Base-by-base conservation (phyloP, 1,140 invertebrate genomes). In the Lasioglossum albipes region DNA sequence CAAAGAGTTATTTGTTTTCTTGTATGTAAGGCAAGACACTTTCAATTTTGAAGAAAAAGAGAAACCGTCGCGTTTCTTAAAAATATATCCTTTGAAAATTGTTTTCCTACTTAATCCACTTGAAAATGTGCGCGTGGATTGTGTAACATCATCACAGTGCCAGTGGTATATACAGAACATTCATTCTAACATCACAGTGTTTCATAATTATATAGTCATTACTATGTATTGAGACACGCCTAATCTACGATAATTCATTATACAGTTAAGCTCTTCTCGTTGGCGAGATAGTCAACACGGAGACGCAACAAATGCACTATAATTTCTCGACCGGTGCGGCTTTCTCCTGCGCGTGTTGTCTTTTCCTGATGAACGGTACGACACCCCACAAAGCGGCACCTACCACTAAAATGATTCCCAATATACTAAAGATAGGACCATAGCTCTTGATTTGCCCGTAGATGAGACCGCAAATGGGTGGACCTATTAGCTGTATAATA, bases 401-500 rank as follows among this genome's bases (percentile, higher is more conserved):
- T n/a, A 94, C 92, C 4, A 97, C 91, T n/a, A 97, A 91, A 41
- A 96, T 95, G 36, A 97, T 90, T 12, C 97, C 97, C 1, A 97
- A 91, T 1, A 95, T 95, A 54, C 94, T 94, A 79, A 97, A 96
- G 12, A 97, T 94, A 4, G 96, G 95, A 79, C 95, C 95, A 89
- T 96, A 97, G 16, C 95, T 95, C 0, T 94, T 89, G 2, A 96
- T 94, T 18, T 93, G 91, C 76, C 96, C 95, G 79, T 94, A 96
- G 91, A 96, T 94, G 2, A 95, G 71, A 2, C 96, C 96, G 88
- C 96, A 97, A 49, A 97, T 93, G 0, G 97, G 97, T 1, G 97
- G 97, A 0, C 97, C 97, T 7, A 96, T 91, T 27, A 98, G 89
- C 89, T 97, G 97, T 27, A 97, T 90, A 54, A 97, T 94, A 1